These are phyloP conservation scores for Anguilla anguilla DNA, from an alignment of 2,797 vertebrate species.

Conservation along the genomic window DNA sequence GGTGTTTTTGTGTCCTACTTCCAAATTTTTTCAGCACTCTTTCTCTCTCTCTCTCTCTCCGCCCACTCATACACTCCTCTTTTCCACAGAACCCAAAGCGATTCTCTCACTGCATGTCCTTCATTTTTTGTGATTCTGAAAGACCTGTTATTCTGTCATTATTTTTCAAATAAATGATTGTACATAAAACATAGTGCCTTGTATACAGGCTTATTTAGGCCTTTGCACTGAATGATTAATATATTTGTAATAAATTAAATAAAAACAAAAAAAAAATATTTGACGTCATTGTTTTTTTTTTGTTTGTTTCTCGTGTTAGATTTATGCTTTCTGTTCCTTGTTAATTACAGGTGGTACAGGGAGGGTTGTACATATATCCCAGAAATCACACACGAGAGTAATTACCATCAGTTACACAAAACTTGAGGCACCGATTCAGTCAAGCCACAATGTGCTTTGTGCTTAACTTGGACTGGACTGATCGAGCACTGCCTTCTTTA, in stretches of 20 bases:
- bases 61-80: not conserved
- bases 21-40: not conserved
- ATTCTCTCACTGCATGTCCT: not conserved
- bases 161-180: not conserved
- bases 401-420: not conserved
- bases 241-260: constrained; percentile 15
- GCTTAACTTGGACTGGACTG: not conserved
- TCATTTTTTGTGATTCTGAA: not conserved
- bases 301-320: not conserved
- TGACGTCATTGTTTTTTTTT: not conserved
- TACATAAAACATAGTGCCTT: not conserved
- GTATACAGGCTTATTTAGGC: not conserved
- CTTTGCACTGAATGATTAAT: constrained; percentile 12
- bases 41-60: not conserved
- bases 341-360: not conserved
- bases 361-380: not conserved
- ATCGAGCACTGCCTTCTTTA: not conserved
- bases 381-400: not conserved
- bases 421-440: not conserved
- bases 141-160: not conserved
- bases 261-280: not conserved
- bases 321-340: not conserved
- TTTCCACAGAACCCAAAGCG: not conserved
- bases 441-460: not conserved
- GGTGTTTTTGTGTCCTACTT: not conserved